A percentile compares a stretch with the other conserved stretches of the same genome.
Evolutionary conservation across 1,140 invertebrate species (phyloP).

Genomic region (Drosophila asahinai): DNA sequence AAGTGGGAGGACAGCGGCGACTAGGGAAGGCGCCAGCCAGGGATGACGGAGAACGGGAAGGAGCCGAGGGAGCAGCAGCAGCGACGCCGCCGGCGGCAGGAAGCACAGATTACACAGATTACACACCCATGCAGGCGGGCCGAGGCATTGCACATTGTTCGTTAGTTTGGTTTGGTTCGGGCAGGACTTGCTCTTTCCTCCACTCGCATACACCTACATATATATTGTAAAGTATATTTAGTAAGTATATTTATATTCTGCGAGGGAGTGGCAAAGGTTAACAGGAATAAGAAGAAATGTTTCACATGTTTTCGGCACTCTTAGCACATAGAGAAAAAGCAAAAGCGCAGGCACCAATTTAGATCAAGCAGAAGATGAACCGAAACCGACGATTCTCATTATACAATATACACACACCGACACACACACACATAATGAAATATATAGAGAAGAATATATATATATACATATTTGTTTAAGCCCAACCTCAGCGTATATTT

Average conservation of each 20-base stretch:
- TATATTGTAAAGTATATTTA: conserved; percentile 35
- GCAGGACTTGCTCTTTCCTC: neutral
- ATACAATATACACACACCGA: conserved; percentile 50
- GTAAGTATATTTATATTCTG: conserved; percentile 14
- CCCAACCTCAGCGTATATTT: conserved; percentile 46
- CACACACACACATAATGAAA: conserved; percentile 29
- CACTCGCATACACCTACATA: neutral
- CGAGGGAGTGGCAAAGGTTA: conserved; percentile 48
- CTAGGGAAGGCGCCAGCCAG: conserved; percentile 82
- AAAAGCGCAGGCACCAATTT: conserved; percentile 67
- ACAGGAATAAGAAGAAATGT: conserved; percentile 59
- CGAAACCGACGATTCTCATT: conserved; percentile 70
- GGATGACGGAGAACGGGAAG: conserved; percentile 1
- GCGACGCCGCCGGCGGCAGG: conserved; percentile 14
- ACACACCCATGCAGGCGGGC: conserved; percentile 27
- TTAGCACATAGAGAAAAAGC: conserved; percentile 68
- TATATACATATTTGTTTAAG: conserved; percentile 42
- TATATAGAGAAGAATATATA: conserved; percentile 46
- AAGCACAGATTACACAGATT: conserved; percentile 23
- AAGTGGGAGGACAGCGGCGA: conserved; percentile 92
- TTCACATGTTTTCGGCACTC: conserved; percentile 74
- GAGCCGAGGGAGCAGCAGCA: conserved; percentile 13
- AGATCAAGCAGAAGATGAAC: conserved; percentile 53
- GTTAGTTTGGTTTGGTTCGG: conserved; percentile 8
- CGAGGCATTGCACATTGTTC: conserved; percentile 52